Conservation (phyloP, 2,113 vertebrate species). For the Tiliqua scincoides region DNA sequence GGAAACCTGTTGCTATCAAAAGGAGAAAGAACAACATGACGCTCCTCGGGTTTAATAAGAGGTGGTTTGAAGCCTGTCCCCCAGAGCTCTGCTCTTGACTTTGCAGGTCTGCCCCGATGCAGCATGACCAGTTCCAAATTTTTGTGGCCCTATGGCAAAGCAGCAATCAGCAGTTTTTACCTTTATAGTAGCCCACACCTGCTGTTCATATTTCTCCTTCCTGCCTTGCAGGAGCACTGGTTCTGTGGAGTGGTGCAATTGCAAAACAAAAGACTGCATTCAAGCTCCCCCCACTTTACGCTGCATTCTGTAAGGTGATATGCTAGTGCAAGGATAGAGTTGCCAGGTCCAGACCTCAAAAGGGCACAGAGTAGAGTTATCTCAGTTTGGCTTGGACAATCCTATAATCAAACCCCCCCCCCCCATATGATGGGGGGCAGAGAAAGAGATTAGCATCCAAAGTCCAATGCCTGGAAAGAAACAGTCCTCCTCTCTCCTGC, state of each 20-base stretch:
- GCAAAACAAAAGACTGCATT: background rate
- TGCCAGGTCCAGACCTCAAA: background rate
- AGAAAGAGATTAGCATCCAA: too few species aligned
- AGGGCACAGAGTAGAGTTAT: too few species aligned
- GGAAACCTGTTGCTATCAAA: background rate
- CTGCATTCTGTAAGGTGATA: background rate
- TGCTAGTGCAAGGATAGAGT: background rate
- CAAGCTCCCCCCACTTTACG: background rate
- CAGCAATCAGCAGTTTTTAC: background rate
- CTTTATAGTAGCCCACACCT: background rate
- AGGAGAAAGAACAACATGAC: background rate
- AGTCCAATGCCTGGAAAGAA: background rate
- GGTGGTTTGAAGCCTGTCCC: background rate
- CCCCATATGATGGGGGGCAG: too few species aligned
- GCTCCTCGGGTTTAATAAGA: background rate
- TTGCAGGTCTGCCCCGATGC: background rate
- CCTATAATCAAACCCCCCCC: too few species aligned
- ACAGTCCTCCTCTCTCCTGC: background rate
- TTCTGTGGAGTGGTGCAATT: background rate
- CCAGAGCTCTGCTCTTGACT: background rate
- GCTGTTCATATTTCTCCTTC: background rate
- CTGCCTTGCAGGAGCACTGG: background rate
- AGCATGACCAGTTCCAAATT: background rate
- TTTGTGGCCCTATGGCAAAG: background rate
- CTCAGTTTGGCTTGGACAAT: too few species aligned